Base-by-base conservation (phyloP, 2,888 invertebrate genomes). In the Conchocele bisecta region DNA sequence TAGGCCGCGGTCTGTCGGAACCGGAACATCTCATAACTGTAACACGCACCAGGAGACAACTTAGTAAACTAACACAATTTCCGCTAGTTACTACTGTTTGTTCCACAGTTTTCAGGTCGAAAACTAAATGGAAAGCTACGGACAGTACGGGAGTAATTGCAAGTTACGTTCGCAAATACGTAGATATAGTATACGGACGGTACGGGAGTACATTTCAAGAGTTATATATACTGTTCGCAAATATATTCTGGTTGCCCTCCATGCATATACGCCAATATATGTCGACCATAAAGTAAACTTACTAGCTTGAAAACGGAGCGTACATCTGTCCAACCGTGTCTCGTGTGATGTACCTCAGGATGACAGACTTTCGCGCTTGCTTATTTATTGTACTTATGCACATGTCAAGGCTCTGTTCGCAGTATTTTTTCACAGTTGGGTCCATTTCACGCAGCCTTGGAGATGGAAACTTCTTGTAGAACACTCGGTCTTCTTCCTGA, bases 1-100 rank as follows among this genome's bases (percentile, higher is more conserved):
- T 89, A 88, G 7, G 73, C 69, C 1, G 86, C 88, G 0, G 88
- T 83, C 6, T 80, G 79, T 28, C 84, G 56, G 54, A 70, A 86
- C 17, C 69, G 75, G 53, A 86, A 87, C 26, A 80, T 54, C 26
- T 86, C 85, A 20, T 74, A 39, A 2, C 20, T n/a, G n/a, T n/a
- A n/a, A n/a, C n/a, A n/a, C n/a, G n/a, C n/a, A n/a, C n/a, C n/a
- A n/a, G n/a, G n/a, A n/a, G n/a, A n/a, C n/a, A n/a, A n/a, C n/a
- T n/a, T n/a, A n/a, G n/a, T n/a, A n/a, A n/a, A n/a, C n/a, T n/a
- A n/a, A n/a, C n/a, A n/a, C n/a, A n/a, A n/a, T n/a, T n/a, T n/a
- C n/a, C n/a, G n/a, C n/a, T n/a, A n/a, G n/a, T n/a, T n/a, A n/a
- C n/a, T n/a, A n/a, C n/a, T n/a, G n/a, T n/a, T n/a, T n/a, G n/a